phyloP scores from a whole-genome alignment of 2,113 vertebrate genomes.

The Antechinus stuartii region DNA sequence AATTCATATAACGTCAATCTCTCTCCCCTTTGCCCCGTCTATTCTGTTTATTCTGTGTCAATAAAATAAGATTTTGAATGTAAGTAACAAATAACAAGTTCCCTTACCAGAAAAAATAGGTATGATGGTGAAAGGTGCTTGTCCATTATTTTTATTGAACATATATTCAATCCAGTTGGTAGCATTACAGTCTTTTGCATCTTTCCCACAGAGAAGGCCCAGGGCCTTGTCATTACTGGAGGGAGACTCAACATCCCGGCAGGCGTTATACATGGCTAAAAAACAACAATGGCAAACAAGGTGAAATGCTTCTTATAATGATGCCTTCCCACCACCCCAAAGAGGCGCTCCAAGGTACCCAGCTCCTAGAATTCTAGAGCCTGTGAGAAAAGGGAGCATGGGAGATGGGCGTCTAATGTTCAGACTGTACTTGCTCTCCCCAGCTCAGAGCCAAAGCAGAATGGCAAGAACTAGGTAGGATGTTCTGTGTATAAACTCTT shows the following conservation, averaged over 20 bases:
- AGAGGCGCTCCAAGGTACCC: fast-evolving
- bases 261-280: slow-evolving; percentile 96
- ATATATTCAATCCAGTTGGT: slow-evolving; percentile 98
- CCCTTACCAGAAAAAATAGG: slow-evolving; percentile 92
- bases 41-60: background rate
- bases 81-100: background rate
- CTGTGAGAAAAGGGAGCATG: background rate
- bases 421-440: background rate
- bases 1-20: background rate
- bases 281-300: slow-evolving; percentile 42
- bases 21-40: background rate
- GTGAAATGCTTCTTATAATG: background rate
- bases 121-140: slow-evolving; percentile 92
- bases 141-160: slow-evolving; percentile 91
- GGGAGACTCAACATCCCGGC: slow-evolving; percentile 94
- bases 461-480: background rate
- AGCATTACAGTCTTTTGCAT: slow-evolving; percentile 91
- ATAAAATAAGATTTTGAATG: background rate
- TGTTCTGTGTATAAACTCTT: background rate
- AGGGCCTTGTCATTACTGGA: slow-evolving; percentile 95
- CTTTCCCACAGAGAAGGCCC: slow-evolving; percentile 92
- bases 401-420: too few relatives aligned
- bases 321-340: background rate
- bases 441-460: background rate
- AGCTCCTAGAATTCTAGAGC: background rate